Evolutionary conservation across 2,888 invertebrate species (phyloP), one percentile per base, ranked within the genome.

Genomic region (Zele albiditarsus): DNA sequence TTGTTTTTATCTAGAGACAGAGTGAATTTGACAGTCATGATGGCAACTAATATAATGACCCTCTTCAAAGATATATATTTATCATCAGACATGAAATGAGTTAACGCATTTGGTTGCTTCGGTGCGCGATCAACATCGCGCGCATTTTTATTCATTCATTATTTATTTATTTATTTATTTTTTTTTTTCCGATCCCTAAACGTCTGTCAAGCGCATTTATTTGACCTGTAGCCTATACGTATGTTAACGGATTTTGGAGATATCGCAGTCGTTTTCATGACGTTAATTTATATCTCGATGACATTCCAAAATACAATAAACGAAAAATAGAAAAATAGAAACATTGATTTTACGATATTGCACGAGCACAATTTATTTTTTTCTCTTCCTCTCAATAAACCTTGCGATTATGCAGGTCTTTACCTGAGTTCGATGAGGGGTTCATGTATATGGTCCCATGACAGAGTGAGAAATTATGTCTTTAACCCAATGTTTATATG

Each of bases 21-120:
- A 53, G 65, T 60, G 27, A 53, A 28, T 68, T 69, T 73, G 75
- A 74, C 78, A 77, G 73, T 77, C 53, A 53, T 53, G n/a, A 53
- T 23, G 53, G 23, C 53, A 53, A 53, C 23, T 38, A 4, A 38
- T 38, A 38, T 53, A 53, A 53, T 53, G 53, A 53, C 53, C 53
- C 53, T 53, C 53, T 20, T 53, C 53, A 53, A 53, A 53, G 12
- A 38, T 38, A 12, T 38, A 8, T 38, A 38, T n/a, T 5, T 23
- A 53, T 53, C 8, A 20, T 20, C 20, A 53, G 20, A 53, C 53
- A 6, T 20, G 20, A 53, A 53, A 53, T 53, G n/a, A 53, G 20
- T 53, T 53, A 8, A n/a, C 20, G 20, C 20, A 53, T 53, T 53
- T 20, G 14, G 20, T 53, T 23, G 20, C n/a, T 53, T 6, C 46